These are phyloP conservation scores for Zaprionus nigranus DNA, from an alignment of 1,140 invertebrate species.

Conservation along the genomic window DNA sequence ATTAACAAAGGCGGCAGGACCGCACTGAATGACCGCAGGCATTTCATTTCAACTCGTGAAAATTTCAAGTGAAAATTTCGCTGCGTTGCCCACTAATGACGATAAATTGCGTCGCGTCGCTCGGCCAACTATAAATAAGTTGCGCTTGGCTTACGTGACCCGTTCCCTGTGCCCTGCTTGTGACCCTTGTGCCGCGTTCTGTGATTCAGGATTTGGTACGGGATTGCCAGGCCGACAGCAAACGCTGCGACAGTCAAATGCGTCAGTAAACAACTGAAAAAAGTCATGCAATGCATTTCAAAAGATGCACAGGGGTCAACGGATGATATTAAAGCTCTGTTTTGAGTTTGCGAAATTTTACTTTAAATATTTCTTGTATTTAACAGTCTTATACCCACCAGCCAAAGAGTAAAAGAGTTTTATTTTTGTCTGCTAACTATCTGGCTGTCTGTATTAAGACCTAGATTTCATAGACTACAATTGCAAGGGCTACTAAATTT, in stretches of 20 bases:
- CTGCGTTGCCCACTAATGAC: slow-evolving; percentile 71
- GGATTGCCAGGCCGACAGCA: not conserved
- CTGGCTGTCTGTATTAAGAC: fast-evolving
- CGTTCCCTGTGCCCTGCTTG: slow-evolving; percentile 5
- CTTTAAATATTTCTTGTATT: not conserved
- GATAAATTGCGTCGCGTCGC: slow-evolving; percentile 71
- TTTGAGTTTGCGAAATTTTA: not conserved
- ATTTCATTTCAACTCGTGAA: slow-evolving; percentile 75
- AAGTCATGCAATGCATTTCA: slow-evolving; percentile 44
- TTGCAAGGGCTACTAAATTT: too few relatives aligned
- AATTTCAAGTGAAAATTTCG: slow-evolving; percentile 76
- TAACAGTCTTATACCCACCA: too few relatives aligned
- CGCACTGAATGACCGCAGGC: slow-evolving; percentile 61
- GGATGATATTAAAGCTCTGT: not conserved
- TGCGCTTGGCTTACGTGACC: slow-evolving; percentile 49
- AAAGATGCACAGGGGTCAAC: too few relatives aligned
- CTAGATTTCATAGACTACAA: too few relatives aligned
- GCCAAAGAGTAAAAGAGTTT: too few relatives aligned
- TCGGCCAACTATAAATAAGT: slow-evolving; percentile 76
- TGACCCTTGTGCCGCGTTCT: not conserved
- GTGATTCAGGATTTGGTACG: not conserved
- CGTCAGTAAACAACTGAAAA: slow-evolving; percentile 52
- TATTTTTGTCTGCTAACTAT: too few relatives aligned
- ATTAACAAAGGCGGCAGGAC: slow-evolving; percentile 67
- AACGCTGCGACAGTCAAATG: slow-evolving; percentile 24